Conservation (phyloP, 2,888 invertebrate species). For the Ormyrus pomaceus region DNA sequence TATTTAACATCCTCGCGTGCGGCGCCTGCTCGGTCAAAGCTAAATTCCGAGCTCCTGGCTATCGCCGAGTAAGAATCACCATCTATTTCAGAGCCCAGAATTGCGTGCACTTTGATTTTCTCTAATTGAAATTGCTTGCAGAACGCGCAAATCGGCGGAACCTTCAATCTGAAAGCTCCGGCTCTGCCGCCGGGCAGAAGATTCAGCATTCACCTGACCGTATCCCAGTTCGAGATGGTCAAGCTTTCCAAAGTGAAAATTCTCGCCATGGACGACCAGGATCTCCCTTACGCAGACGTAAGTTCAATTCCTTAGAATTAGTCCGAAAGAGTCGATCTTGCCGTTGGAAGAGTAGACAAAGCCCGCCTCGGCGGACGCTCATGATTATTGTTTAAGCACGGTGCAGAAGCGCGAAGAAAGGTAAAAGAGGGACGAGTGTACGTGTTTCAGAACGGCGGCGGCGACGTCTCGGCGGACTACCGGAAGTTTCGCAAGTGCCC, state of each 20-base stretch:
- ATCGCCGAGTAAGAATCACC: slow-evolving; percentile 63
- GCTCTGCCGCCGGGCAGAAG: slow-evolving; percentile 69
- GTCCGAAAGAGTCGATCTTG: too few relatives aligned
- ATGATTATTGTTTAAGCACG: too few relatives aligned
- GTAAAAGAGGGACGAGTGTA: neutral
- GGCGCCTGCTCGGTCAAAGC: slow-evolving; percentile 70
- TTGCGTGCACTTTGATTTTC: too few relatives aligned
- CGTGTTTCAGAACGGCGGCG: slow-evolving; percentile 51
- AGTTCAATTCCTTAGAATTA: neutral
- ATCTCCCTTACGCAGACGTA: slow-evolving; percentile 40
- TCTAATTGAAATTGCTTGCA: slow-evolving; percentile 38
- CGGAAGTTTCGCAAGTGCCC: slow-evolving; percentile 51
- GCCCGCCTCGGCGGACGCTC: too few relatives aligned
- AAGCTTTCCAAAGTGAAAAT: slow-evolving; percentile 71
- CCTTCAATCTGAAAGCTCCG: slow-evolving; percentile 69
- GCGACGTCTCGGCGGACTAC: slow-evolving; percentile 42
- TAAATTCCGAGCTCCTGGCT: slow-evolving; percentile 69
- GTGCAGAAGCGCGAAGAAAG: neutral
- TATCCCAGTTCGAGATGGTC: slow-evolving; percentile 68
- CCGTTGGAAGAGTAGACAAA: too few relatives aligned
- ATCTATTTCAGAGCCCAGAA: too few relatives aligned
- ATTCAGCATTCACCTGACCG: slow-evolving; percentile 71
- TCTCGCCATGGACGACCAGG: slow-evolving; percentile 67
- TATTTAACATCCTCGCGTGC: slow-evolving; percentile 71
- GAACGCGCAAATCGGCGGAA: slow-evolving; percentile 69